A percentile compares a stretch with the other conserved stretches of the same genome.
phyloP scores from a whole-genome alignment of 2,113 vertebrate species.

The Cervus canadensis region DNA sequence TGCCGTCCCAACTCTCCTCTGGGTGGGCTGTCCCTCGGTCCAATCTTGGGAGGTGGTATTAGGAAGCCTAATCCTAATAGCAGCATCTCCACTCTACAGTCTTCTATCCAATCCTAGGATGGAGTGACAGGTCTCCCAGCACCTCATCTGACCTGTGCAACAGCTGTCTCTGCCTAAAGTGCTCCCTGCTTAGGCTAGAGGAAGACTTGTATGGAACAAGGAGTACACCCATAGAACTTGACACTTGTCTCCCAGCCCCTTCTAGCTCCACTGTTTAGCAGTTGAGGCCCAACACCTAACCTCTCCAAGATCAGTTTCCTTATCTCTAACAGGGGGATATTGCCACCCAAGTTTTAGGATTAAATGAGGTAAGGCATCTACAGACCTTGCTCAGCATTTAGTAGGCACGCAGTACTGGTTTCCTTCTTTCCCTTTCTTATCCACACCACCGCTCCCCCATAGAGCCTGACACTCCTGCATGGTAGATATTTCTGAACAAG shows the following conservation, averaged over 20 bases:
- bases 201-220: background rate
- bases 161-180: background rate
- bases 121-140: background rate
- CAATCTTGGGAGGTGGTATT: background rate
- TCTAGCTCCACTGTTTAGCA: background rate
- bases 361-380: background rate
- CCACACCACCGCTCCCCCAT: no score
- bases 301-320: background rate
- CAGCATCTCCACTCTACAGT: background rate
- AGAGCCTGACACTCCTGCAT: background rate
- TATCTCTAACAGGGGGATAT: background rate
- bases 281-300: background rate
- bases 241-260: background rate
- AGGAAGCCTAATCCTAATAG: background rate
- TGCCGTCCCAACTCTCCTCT: background rate
- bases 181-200: background rate
- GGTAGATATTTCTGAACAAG: background rate
- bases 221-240: background rate
- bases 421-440: background rate
- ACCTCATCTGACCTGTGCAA: background rate
- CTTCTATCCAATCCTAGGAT: background rate
- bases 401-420: background rate
- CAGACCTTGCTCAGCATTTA: background rate
- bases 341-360: background rate
- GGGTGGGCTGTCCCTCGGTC: background rate